These are phyloP conservation scores for Lasius platythorax DNA, from an alignment of 2,888 invertebrate genomes.

Conservation along the genomic window DNA sequence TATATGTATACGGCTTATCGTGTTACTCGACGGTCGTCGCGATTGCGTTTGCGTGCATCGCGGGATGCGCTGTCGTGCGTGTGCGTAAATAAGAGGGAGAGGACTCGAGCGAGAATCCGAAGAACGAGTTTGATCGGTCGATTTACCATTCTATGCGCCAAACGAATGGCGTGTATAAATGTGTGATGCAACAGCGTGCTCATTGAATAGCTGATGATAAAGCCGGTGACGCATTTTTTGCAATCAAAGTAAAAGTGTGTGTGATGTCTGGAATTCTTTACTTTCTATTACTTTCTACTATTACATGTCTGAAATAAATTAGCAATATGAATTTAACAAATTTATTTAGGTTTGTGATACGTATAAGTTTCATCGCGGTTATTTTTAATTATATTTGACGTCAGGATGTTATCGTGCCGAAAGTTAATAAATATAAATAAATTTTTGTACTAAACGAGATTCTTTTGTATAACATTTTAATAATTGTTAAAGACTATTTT, in stretches of 20 bases:
- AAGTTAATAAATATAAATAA: not conserved
- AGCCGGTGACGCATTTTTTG: not conserved
- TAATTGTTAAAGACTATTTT: not conserved
- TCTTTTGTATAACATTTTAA: not conserved
- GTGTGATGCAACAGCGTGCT: not conserved
- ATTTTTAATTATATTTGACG: not conserved
- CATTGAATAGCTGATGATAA: not conserved
- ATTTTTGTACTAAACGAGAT: not conserved
- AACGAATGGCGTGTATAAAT: not conserved
- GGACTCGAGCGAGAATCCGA: not conserved
- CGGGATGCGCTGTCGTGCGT: conserved; percentile 8
- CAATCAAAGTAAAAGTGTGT: not conserved
- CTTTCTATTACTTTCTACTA: not conserved
- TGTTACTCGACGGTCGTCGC: conserved; percentile 57
- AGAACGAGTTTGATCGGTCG: conserved; percentile 1
- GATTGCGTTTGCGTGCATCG: conserved; percentile 63
- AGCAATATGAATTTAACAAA: not conserved
- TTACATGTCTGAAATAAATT: not conserved
- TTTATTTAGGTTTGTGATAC: not conserved
- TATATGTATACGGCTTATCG: conserved; percentile 56
- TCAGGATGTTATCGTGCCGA: not conserved
- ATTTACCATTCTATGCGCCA: not conserved
- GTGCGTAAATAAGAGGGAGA: not conserved
- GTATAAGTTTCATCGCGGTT: not conserved
- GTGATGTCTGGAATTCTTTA: not conserved